phyloP scores from a whole-genome alignment of 2,113 vertebrate species.

The Pardalotus punctatus region DNA sequence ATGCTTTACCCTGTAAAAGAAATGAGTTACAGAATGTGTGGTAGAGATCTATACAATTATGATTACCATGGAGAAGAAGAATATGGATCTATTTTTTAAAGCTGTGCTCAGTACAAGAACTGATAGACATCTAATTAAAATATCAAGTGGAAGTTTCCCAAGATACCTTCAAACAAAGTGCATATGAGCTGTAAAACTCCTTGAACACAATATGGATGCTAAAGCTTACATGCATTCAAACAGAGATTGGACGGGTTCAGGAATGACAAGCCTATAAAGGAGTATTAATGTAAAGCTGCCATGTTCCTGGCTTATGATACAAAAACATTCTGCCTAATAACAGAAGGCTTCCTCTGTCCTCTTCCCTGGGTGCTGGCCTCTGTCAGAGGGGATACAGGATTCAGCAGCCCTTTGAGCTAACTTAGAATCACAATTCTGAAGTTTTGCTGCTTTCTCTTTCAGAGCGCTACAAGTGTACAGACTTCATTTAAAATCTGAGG shows the following conservation, averaged over 20 bases:
- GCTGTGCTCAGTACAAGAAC: background rate
- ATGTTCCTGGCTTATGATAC: background rate
- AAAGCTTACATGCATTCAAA: background rate
- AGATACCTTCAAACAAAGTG: background rate
- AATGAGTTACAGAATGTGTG: background rate
- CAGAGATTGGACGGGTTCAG: background rate
- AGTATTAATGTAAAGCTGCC: background rate
- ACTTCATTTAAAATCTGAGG: background rate
- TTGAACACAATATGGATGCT: background rate
- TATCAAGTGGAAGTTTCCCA: background rate
- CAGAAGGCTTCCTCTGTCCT: background rate
- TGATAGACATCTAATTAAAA: background rate
- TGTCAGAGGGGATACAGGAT: background rate
- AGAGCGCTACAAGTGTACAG: background rate
- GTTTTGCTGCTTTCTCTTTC: background rate
- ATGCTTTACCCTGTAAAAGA: background rate
- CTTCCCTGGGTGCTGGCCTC: background rate
- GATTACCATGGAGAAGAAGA: background rate
- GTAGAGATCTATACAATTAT: background rate
- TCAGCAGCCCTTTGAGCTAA: background rate
- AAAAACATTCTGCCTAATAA: background rate
- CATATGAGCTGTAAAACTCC: background rate
- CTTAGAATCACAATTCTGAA: background rate
- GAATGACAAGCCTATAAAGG: background rate
- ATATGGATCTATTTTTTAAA: background rate